Percentiles rank a stretch among this genome's conserved stretches.
Conservation (phyloP, 2,113 vertebrate genomes). For the Actinemys pallida region DNA sequence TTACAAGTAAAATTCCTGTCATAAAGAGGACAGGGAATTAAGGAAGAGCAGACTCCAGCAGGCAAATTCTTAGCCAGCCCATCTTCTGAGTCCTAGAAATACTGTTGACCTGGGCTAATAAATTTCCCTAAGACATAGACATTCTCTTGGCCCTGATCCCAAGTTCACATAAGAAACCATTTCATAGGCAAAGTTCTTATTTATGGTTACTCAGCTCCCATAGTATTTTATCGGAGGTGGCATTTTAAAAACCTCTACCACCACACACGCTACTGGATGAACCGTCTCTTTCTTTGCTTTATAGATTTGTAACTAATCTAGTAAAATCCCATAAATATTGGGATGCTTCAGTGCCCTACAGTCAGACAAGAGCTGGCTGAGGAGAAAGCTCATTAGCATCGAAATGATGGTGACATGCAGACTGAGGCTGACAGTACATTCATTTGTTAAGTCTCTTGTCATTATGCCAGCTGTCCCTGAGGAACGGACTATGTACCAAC, state of each 20-base stretch:
- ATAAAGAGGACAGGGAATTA: conserved; percentile 45
- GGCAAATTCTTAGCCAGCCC: conserved; percentile 73
- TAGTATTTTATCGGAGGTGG: conserved; percentile 79
- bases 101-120: conserved; percentile 74
- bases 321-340: conserved; percentile 73
- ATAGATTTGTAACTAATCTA: conserved; percentile 72
- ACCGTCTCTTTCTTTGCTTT: conserved; percentile 77
- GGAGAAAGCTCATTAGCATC: conserved; percentile 67
- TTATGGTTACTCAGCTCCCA: conserved; percentile 73
- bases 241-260: conserved; percentile 75
- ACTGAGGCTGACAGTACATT: conserved; percentile 62
- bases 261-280: conserved; percentile 59
- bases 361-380: conserved; percentile 54
- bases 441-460: conserved; percentile 57
- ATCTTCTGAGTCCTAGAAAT: conserved; percentile 73
- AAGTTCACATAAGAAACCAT: conserved; percentile 78
- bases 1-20: conserved; percentile 40
- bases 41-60: conserved; percentile 60
- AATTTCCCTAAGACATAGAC: conserved; percentile 73
- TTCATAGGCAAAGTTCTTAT: conserved; percentile 74
- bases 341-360: conserved; percentile 70
- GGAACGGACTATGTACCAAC: conserved; percentile 29
- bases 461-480: conserved; percentile 55
- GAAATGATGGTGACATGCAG: conserved; percentile 70
- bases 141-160: conserved; percentile 75